Percentiles rank a stretch among this genome's conserved stretches.
These are phyloP conservation scores for Pao palembangensis DNA, from an alignment of 2,113 vertebrate species.

Conservation along the genomic window DNA sequence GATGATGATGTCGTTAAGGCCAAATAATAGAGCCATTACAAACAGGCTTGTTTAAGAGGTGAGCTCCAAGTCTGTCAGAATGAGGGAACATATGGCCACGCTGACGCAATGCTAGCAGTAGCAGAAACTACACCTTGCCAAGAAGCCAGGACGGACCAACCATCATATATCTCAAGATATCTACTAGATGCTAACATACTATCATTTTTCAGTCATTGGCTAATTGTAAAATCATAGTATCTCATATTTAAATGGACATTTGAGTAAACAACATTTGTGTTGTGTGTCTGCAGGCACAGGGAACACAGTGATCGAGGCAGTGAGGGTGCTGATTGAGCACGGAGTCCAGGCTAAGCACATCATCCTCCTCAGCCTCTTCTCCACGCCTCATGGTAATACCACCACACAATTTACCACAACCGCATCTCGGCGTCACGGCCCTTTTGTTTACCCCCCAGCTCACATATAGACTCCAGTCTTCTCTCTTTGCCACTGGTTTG, in stretches of 20 bases:
- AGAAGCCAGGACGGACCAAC: slow-evolving; percentile 4
- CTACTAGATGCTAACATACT: slow-evolving; percentile 13
- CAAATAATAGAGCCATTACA: too few relatives aligned
- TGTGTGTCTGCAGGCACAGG: slow-evolving; percentile 81
- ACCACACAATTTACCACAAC: slow-evolving; percentile 3
- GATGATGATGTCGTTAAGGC: too few relatives aligned
- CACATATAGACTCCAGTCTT: slow-evolving; percentile 5
- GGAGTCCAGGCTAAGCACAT: slow-evolving; percentile 89
- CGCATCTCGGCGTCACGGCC: background rate
- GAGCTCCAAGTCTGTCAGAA: too few relatives aligned
- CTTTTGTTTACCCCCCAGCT: slow-evolving; percentile 23
- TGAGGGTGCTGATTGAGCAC: slow-evolving; percentile 91
- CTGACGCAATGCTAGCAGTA: slow-evolving; percentile 18
- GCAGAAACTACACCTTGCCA: slow-evolving; percentile 35
- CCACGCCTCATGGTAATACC: slow-evolving; percentile 87
- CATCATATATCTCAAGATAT: background rate
- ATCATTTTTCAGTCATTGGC: background rate
- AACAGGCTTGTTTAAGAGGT: too few relatives aligned
- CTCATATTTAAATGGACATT: background rate
- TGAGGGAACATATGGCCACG: background rate
- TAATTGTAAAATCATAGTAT: too few relatives aligned
- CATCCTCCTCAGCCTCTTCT: slow-evolving; percentile 94
- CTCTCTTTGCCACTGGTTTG: background rate
- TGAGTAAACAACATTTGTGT: background rate
- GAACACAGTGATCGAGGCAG: slow-evolving; percentile 94